Conservation (phyloP, 2,888 invertebrate genomes). For the Antheraea assamensis region DNA sequence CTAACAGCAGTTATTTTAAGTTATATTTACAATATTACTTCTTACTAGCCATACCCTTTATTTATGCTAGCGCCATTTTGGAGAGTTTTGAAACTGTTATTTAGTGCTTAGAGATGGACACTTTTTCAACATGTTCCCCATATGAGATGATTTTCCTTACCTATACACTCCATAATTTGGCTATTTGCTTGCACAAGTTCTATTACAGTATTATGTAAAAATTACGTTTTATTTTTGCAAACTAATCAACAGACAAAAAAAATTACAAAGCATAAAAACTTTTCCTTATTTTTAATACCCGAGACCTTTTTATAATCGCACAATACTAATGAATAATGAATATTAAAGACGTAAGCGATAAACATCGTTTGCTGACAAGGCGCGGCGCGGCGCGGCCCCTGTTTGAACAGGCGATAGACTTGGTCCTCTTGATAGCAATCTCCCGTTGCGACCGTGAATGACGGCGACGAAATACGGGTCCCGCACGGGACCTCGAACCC, state of each 20-base stretch:
- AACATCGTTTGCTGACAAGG: conserved; percentile 59
- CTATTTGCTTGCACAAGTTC: no score
- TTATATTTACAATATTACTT: no score
- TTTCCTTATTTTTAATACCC: conserved; percentile 2
- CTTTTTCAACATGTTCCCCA: no score
- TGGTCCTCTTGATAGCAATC: conserved; percentile 58
- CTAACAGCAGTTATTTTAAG: no score
- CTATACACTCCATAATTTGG: no score
- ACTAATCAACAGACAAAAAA: background rate
- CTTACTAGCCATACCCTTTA: no score
- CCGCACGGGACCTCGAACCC: conserved; percentile 45
- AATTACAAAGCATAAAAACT: background rate
- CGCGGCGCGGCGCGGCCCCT: conserved; percentile 37
- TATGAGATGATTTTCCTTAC: no score
- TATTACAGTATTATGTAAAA: no score
- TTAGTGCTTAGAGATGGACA: no score
- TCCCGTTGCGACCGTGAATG: conserved; percentile 43
- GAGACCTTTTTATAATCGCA: conserved; percentile 10
- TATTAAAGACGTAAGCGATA: conserved; percentile 64
- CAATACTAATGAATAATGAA: conserved; percentile 69
- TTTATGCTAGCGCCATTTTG: no score
- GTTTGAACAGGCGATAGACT: conserved; percentile 54
- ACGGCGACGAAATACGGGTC: conserved; percentile 45
- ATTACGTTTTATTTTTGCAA: no score
- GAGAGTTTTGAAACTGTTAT: no score